Base-by-base conservation (phyloP, 92 coral and sea anemone genomes). In the Epizoanthus stellaris region DNA sequence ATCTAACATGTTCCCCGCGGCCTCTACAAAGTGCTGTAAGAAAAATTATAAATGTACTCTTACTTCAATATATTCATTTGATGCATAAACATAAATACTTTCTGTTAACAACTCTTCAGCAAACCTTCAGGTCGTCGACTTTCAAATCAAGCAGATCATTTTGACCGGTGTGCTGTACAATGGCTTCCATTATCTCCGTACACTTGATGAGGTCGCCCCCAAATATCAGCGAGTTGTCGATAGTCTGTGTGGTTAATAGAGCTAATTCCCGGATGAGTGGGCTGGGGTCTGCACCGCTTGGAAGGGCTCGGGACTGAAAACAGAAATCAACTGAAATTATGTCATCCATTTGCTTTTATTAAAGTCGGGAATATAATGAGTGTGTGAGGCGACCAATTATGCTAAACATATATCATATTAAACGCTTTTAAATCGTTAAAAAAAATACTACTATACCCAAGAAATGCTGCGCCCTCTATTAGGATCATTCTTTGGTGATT, bases 191-290 rank as follows among this genome's bases (percentile, higher is more conserved):
- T 36, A 95, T 92, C 12, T 97, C 98, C 1, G 95, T 88, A 45
- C 98, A 93, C 79, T 95, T 95, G 80, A 89, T 76, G 73, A 97
- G 90, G 75, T 97, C 98, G 53, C 99, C 99, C 47, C 99, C 99
- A 82, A 97, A 97, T 56, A 97, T 97, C 89, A 97, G 76, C 14
- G 99, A 97, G 68, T 97, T 97, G 69, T 97, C 99, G 16, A 97
- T 90, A 19, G 97, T 97, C 80, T 95, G 98, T 63, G 99, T 97
- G 4, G 99, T 97, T 65, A 97, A 90, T 65, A 88, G 90, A 8
- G 98, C 88, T 67, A 97, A 87, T 64, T 91, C 96, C 47, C 95
- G 96, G 88, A 97, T 90, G 75, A 97, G 93, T 30, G 99, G 94
- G 67, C 98, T 90, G 25, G 97, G 89, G 25, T 94, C 95, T 38